A percentile compares a stretch with the other conserved stretches of the same genome.
These are phyloP conservation scores for Papilio dardanus DNA, from an alignment of 1,140 invertebrate genomes.

Conservation along the genomic window DNA sequence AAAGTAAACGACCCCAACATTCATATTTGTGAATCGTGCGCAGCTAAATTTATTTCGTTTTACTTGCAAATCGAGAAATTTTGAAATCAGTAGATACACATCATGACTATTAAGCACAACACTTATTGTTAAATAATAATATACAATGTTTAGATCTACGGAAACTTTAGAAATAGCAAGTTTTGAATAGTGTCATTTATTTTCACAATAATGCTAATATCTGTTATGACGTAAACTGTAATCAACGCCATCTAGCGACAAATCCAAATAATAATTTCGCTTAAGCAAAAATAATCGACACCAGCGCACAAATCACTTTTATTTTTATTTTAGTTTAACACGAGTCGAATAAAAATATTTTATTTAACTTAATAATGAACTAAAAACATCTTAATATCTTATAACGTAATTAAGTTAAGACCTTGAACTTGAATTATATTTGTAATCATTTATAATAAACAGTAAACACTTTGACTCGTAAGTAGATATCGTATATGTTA, in stretches of 20 bases:
- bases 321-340: too few relatives aligned
- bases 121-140: constrained; percentile 17
- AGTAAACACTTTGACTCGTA: not conserved
- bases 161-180: not conserved
- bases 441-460: not conserved
- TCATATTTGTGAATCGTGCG: not conserved
- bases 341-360: not conserved
- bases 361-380: not conserved
- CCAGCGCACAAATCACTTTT: too few relatives aligned
- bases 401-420: not conserved
- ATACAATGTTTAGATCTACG: constrained; percentile 2
- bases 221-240: not conserved
- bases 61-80: constrained; percentile 1
- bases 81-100: constrained; percentile 13
- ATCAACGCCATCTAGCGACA: constrained; percentile 27
- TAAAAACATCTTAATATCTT: not conserved
- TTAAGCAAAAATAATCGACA: not conserved
- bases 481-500: not conserved
- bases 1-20: not conserved
- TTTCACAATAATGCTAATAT: not conserved
- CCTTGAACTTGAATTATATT: not conserved
- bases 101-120: not conserved
- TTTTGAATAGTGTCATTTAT: not conserved
- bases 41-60: not conserved
- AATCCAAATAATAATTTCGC: not conserved